Percentiles rank a stretch among this genome's conserved stretches.
phyloP scores from a whole-genome alignment of 2,113 vertebrate species.

The Oreotragus oreotragus region DNA sequence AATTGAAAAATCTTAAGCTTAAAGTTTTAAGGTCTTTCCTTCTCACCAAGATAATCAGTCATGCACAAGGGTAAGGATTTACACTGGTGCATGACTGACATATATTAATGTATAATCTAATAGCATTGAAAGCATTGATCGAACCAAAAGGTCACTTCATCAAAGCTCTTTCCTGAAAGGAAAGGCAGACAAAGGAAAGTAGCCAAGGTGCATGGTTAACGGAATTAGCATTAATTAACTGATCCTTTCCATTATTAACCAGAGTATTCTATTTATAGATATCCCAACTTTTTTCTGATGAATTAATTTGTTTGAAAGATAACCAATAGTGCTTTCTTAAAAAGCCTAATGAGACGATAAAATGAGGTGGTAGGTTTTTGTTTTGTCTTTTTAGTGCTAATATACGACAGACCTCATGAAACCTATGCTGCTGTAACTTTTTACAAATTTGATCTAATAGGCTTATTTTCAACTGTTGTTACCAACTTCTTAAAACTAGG shows the following conservation, averaged over 20 bases:
- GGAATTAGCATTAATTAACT: background rate
- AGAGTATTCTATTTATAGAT: background rate
- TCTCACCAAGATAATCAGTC: background rate
- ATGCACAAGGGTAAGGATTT: background rate
- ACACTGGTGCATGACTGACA: background rate
- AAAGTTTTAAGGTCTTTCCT: background rate
- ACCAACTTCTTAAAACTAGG: background rate
- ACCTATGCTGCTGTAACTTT: background rate
- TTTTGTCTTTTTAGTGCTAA: background rate
- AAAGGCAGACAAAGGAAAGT: background rate
- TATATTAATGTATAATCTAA: background rate
- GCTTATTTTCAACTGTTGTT: background rate
- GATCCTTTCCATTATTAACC: background rate
- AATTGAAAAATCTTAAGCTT: slow-evolving; percentile 12
- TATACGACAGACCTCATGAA: background rate
- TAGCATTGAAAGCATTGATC: background rate
- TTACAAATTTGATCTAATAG: background rate
- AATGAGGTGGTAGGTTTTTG: background rate
- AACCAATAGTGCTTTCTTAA: background rate
- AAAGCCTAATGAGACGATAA: background rate
- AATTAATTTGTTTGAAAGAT: background rate
- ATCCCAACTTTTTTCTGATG: background rate
- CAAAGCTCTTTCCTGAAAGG: background rate
- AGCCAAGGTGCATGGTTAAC: background rate
- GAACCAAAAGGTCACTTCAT: background rate